Conservation (phyloP, 2,113 vertebrate species). For the Illadopsis cleaveri region DNA sequence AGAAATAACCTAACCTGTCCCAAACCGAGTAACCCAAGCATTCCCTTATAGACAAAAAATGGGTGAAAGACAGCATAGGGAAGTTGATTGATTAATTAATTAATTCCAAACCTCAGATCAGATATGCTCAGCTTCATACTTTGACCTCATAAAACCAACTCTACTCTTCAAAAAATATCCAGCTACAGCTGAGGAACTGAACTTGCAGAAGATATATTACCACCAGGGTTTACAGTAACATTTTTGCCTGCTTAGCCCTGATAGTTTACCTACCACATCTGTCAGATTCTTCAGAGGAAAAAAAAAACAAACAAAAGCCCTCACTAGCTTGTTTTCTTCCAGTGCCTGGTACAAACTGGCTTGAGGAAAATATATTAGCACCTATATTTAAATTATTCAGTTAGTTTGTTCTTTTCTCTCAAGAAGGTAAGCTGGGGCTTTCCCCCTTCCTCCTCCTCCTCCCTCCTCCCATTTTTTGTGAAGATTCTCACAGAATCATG, state of each 20-base stretch:
- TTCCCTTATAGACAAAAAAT: neutral
- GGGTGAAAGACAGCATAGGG: neutral
- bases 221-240: neutral
- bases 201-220: slow-evolving; percentile 32
- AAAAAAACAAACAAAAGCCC: neutral
- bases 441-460: neutral
- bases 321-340: slow-evolving; percentile 25
- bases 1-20: neutral
- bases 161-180: neutral
- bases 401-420: slow-evolving; percentile 2
- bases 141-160: slow-evolving; percentile 5
- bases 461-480: neutral
- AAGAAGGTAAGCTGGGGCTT: slow-evolving; percentile 33
- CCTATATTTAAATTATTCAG: slow-evolving; percentile 45
- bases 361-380: neutral
- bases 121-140: neutral
- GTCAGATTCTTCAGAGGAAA: slow-evolving; percentile 31
- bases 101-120: slow-evolving; percentile 14
- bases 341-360: neutral
- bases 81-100: slow-evolving; percentile 25
- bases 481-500: slow-evolving; percentile 32
- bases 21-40: neutral
- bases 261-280: slow-evolving; percentile 56
- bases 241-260: slow-evolving; percentile 25
- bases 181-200: neutral